Base-by-base conservation (phyloP, 2,888 invertebrate genomes). In the Clanis bilineata region DNA sequence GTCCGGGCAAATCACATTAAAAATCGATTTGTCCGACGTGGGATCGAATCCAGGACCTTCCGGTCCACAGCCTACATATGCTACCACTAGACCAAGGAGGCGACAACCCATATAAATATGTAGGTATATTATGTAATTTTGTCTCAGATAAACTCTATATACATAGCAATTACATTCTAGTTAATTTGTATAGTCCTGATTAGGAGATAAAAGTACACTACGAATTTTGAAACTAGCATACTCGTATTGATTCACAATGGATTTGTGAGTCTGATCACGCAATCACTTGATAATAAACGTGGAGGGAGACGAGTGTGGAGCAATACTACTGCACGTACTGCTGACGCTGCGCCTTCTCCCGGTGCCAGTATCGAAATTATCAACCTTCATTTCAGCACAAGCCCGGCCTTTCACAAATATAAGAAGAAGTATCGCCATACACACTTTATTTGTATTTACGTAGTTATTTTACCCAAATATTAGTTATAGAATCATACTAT, bases 231-330 rank as follows among this genome's bases (percentile, higher is more conserved):
- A 39, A 47, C 23, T 23, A 47, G 15, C 15, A 23, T 38, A 36
- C 43, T 56, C 25, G 79, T 82, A 83, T 85, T 78, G 76, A 72
- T 82, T 79, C 73, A 76, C 77, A 80, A 81, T 77, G 79, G 81
- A 84, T 89, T 90, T 81, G 84, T 70, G 71, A 91, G 85, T 90
- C 90, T 72, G 83, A 85, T 89, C 91, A 91, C 90, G 90, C 84
- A 90, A 91, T 90, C 90, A 89, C 86, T 90, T 83, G 86, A 90
- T 87, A 88, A 83, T 90, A 89, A 88, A 90, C 85, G 89, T 85
- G 80, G 78, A 86, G 82, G 82, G 83, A 82, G 83, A 78, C 74
- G 80, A 82, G 83, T 77, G 76, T 77, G 81, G 73, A 76, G 77
- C 79, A 74, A 79, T 74, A 76, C 77, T 77, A 79, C 66, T 74